Evolutionary conservation across 2,888 invertebrate genomes (phyloP).

Genomic region (Germaria angustata): DNA sequence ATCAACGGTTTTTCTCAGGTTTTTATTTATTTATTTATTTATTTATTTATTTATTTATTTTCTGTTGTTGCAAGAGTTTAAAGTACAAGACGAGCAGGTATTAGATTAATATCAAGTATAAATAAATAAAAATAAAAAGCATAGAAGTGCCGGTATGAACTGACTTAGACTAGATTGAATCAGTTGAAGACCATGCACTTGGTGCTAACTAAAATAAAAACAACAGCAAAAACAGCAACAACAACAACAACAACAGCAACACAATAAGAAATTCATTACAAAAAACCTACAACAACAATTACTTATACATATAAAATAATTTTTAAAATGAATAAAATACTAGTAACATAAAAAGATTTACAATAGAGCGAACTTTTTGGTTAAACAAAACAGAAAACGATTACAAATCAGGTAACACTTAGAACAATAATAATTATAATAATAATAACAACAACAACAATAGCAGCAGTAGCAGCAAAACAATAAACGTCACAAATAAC

Average conservation of each 20-base stretch:
- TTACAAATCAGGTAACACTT: conserved; percentile 32
- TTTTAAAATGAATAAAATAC: not conserved
- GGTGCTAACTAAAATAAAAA: conserved; percentile 41
- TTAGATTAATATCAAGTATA: conserved; percentile 47
- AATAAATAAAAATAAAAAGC: conserved; percentile 3
- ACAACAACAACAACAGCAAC: conserved; percentile 1
- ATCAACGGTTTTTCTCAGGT: conserved; percentile 21
- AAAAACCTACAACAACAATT: conserved; percentile 33
- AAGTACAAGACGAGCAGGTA: conserved; percentile 46
- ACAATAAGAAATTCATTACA: conserved; percentile 24
- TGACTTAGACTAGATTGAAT: conserved; percentile 57
- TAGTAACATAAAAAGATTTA: conserved; percentile 45
- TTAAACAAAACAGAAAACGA: conserved; percentile 23
- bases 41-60: not conserved
- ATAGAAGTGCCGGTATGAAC: conserved; percentile 59
- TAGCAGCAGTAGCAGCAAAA: not conserved
- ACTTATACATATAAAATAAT: conserved; percentile 6
- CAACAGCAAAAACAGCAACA: conserved; percentile 3
- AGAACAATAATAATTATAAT: conserved; percentile 21
- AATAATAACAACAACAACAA: conserved; percentile 14
- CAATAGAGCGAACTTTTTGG: conserved; percentile 43
- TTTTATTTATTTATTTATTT: not conserved
- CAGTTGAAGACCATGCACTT: conserved; percentile 62
- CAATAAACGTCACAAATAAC: conserved; percentile 42
- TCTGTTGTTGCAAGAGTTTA: conserved; percentile 46